phyloP scores from a whole-genome alignment of 64 coral and sea anemone species.

The Dendronephthya gigantea region DNA sequence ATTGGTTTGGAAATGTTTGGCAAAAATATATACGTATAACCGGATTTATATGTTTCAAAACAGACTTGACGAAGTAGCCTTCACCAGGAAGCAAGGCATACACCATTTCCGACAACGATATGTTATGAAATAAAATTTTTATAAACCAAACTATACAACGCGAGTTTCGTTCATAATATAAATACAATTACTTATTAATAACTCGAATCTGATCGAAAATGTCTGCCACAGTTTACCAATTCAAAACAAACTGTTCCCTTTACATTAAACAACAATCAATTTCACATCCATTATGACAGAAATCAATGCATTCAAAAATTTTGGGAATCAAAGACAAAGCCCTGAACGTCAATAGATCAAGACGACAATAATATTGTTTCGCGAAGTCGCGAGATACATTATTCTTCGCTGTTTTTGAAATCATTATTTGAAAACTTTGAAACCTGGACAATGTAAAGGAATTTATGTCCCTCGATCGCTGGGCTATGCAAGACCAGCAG shows the following conservation, averaged over 20 bases:
- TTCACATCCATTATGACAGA: neutral
- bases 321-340: neutral
- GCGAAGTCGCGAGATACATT: neutral
- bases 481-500: neutral
- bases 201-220: neutral
- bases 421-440: neutral
- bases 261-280: slow-evolving; percentile 1
- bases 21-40: no score
- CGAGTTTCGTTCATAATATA: no score
- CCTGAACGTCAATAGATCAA: neutral
- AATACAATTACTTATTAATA: neutral
- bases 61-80: no score
- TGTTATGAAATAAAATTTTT: no score
- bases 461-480: neutral
- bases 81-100: no score
- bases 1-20: neutral
- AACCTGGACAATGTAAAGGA: neutral
- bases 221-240: neutral
- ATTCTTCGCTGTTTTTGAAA: neutral
- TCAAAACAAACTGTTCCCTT: neutral
- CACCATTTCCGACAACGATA: no score
- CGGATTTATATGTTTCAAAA: no score
- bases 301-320: neutral
- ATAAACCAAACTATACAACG: no score
- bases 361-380: neutral